Conservation (phyloP, 2,888 invertebrate species). For the Venustoraphidia nigricollis region DNA sequence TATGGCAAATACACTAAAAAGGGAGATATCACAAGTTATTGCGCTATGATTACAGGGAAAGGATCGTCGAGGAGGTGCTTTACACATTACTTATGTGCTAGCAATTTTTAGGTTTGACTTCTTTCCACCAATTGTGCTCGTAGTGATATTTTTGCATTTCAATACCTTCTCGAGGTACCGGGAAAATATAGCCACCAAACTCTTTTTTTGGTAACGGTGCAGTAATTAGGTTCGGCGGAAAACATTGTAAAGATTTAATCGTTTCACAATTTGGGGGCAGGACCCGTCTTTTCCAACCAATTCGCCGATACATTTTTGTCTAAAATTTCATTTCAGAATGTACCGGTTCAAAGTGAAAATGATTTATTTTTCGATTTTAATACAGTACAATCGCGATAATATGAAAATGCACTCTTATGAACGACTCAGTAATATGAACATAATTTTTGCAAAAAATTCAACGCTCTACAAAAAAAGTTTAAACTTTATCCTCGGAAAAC, state of each 20-base stretch:
- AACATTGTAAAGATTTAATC: constrained; percentile 32
- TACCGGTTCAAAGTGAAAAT: neutral
- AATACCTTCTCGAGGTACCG: constrained; percentile 36
- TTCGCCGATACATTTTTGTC: constrained; percentile 30
- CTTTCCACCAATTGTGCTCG: constrained; percentile 39
- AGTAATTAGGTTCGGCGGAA: constrained; percentile 32
- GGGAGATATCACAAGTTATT: too few species aligned
- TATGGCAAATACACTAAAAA: too few species aligned
- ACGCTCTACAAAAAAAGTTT: too few species aligned
- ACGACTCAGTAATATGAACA: too few species aligned
- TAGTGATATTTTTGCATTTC: constrained; percentile 43
- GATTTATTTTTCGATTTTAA: neutral
- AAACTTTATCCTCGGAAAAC: too few species aligned
- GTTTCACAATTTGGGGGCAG: constrained; percentile 35
- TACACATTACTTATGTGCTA: constrained; percentile 7
- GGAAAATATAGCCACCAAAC: constrained; percentile 30
- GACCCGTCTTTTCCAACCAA: constrained; percentile 35
- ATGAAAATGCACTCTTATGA: too few species aligned
- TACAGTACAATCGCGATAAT: too few species aligned
- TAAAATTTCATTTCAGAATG: constrained; percentile 11
- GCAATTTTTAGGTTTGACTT: constrained; percentile 29
- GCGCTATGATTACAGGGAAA: too few species aligned
- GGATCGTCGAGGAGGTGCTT: too few species aligned
- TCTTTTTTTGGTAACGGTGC: constrained; percentile 30
- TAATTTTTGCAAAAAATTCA: too few species aligned